Base-by-base conservation (phyloP, 2,888 invertebrate species). In the Cheilosia soror region DNA sequence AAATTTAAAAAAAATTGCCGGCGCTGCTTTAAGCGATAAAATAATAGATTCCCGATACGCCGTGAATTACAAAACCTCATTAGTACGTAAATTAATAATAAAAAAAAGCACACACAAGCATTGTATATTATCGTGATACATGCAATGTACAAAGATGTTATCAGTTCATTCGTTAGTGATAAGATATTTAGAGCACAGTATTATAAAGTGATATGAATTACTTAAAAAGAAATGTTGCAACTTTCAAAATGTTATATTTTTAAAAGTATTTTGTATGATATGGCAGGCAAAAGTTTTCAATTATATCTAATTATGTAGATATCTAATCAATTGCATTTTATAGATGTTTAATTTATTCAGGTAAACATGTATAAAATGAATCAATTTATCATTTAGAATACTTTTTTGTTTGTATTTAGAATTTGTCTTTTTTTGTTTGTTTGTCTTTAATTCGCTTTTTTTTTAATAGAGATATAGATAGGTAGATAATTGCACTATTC, bases 401-500 rank as follows among this genome's bases (percentile, higher is more conserved):
- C 47, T 25, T 63, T 40, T 66, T 40, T 55, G 40, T 69, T 42
- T 9, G 31, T 31, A 0, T 51, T 42, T 25, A 31, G 15, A 75
- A 13, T 75, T 29, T 66, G 27, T 65, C 53, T 31, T 68, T 13
- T 53, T 62, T 49, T 47, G 11, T 49, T 57, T 44, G 9, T 77
- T 37, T 72, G 82, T 82, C 77, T 77, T 78, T 82, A 62, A n/a
- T 51, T 37, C 55, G 20, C 5, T 53, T 79, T 58, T 72, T 29
- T 66, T 68, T 69, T 68, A 29, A 69, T 57, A 77, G 72, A 69
- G 42, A 65, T 47, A 42, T 37, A 40, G 47, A 60, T 55, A 40
- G 47, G 53, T 55, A 84, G 29, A 69, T 65, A 80, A 84, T 84
- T 84, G 84, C 84, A 84, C 84, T 84, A 76, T 71, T 75, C 69